Base-by-base conservation (phyloP, 1,140 invertebrate genomes). In the Drosophila persimilis region DNA sequence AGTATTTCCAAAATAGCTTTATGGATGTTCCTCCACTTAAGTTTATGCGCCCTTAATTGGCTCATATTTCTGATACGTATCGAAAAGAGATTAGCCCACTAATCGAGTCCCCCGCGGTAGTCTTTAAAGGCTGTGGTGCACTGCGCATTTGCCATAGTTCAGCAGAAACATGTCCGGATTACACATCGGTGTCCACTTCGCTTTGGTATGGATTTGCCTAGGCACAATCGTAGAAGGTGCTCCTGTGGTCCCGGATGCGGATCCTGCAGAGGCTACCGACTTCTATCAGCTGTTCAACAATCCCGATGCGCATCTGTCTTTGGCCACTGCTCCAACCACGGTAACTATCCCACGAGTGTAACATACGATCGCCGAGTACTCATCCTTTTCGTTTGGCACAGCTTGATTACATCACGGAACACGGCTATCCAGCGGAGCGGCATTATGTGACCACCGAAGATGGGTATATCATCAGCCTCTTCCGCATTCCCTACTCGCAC, bases 401-500 rank as follows among this genome's bases (percentile, higher is more conserved):
- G 71, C 55, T 43, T 9, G 29, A 57, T 8, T 73, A 45, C 11
- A 64, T 73, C 3, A 35, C 45, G 15, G 69, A 72, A 1, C 70
- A 73, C 51, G 77, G 73, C 2, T 95, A 95, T 65, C 92, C 92
- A 3, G 78, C 92, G 0, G 94, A 95, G 80, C 88, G 84, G 0
- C 92, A 94, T 60, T 48, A 77, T 17, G 86, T 92, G 6, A 78
- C 73, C 4, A 93, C 93, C 0, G 55, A 76, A 17, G 93, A 94
- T 83, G 92, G 92, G 15, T 94, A 93, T 58, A 90, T 93, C 0
- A 63, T 94, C 24, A 90, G 75, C 11, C 58, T 93, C n/a, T 92
- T 93, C 60, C 85, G 93, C 1, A 93, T 93, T 26, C 91, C 92
- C 1, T 86, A 90, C 22, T 92, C 92, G 0, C 79, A 73, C 20